These are phyloP conservation scores for Bombyx mori DNA, from an alignment of 1,140 invertebrate species.

Conservation along the genomic window ASM3026992v2 NC_085121.1:10901001-10901500, in stretches of 20 bases:
- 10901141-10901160: constrained; percentile 60
- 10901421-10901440: too few species aligned
- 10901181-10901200: constrained; percentile 58
- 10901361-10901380: constrained; percentile 1
- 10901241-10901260: constrained; percentile 42
- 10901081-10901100: constrained; percentile 68
- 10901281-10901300: constrained; percentile 25
- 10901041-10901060: constrained; percentile 43
- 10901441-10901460: too few species aligned
- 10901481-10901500: too few species aligned
- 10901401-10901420: not conserved
- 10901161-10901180: constrained; percentile 33
- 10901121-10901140: constrained; percentile 67
- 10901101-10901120: constrained; percentile 63
- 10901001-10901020: constrained; percentile 17
- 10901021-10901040: constrained; percentile 16
- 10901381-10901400: constrained; percentile 1
- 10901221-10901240: constrained; percentile 30
- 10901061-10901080: constrained; percentile 61
- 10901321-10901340: not conserved
- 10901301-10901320: not conserved
- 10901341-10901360: too few species aligned
- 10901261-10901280: constrained; percentile 34
- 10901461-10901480: too few species aligned
- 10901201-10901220: constrained; percentile 46